phyloP scores from a whole-genome alignment of 2,113 vertebrate species.

The Silurus asotus region DNA sequence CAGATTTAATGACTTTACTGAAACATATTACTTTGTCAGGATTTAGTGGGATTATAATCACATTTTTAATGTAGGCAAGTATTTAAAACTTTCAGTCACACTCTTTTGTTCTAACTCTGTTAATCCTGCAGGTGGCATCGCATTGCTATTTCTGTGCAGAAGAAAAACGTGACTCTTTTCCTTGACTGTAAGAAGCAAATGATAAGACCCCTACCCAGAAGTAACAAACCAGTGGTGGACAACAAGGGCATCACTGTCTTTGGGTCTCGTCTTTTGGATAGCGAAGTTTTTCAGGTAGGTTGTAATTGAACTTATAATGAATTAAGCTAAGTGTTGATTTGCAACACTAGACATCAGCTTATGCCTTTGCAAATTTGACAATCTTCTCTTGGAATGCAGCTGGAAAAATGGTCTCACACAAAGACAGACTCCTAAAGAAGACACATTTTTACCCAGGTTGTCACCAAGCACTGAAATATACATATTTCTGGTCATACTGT shows the following conservation, averaged over 20 bases:
- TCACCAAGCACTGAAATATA: not conserved
- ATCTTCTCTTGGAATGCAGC: not conserved
- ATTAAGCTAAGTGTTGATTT: not conserved
- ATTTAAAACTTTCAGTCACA: not conserved
- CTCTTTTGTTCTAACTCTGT: conserved; percentile 40
- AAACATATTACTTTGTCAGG: no score
- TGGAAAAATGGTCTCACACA: not conserved
- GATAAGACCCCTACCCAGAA: conserved; percentile 76
- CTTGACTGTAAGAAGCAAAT: conserved; percentile 88
- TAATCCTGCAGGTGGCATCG: conserved; percentile 81
- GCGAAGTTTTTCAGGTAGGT: conserved; percentile 87
- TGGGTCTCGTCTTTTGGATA: conserved; percentile 83
- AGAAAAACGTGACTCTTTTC: conserved; percentile 84
- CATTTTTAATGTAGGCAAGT: no score
- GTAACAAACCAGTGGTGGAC: conserved; percentile 77
- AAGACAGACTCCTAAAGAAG: not conserved
- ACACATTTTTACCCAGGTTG: not conserved
- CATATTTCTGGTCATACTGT: not conserved
- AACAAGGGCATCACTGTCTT: conserved; percentile 86
- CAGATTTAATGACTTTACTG: no score
- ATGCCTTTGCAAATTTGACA: not conserved
- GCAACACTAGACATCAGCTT: not conserved
- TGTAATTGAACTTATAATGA: not conserved
- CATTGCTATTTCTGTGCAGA: conserved; percentile 83
- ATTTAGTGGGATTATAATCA: no score